Conservation (phyloP, 2,113 vertebrate species). For the Paedocypris sp. region DNA sequence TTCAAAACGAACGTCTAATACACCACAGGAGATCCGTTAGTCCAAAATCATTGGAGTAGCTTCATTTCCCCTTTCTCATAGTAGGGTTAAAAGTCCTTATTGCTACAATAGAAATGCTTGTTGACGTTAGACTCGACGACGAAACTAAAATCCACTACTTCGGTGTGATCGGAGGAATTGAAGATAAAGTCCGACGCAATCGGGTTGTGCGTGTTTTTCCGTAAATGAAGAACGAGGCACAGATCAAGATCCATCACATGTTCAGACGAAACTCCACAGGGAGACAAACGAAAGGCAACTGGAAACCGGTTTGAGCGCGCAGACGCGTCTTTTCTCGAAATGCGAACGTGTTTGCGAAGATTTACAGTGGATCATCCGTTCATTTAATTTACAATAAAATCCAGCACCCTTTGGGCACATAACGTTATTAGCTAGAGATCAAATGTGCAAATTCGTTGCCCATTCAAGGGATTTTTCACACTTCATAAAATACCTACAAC, state of each 20-base stretch:
- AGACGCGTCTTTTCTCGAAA: background rate
- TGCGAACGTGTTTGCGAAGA: conserved; percentile 18
- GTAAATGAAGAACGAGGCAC: conserved; percentile 10
- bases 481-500: conserved; percentile 29
- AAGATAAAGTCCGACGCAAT: too few relatives aligned
- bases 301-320: background rate
- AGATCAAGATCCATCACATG: background rate
- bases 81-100: background rate
- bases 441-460: conserved; percentile 35
- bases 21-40: conserved; percentile 4
- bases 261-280: background rate
- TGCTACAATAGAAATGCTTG: background rate
- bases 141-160: too few relatives aligned
- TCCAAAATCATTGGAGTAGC: background rate
- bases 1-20: background rate
- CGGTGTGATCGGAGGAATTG: too few relatives aligned
- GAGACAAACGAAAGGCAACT: conserved; percentile 14
- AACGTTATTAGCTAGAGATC: conserved; percentile 5
- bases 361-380: conserved; percentile 17
- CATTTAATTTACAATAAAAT: conserved; percentile 15
- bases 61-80: conserved; percentile 7
- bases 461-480: conserved; percentile 24
- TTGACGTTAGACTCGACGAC: background rate
- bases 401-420: conserved; percentile 17
- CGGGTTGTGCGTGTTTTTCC: conserved; percentile 3